phyloP scores from a whole-genome alignment of 64 coral and sea anemone genomes.

The Stichodactyla mertensii region DNA sequence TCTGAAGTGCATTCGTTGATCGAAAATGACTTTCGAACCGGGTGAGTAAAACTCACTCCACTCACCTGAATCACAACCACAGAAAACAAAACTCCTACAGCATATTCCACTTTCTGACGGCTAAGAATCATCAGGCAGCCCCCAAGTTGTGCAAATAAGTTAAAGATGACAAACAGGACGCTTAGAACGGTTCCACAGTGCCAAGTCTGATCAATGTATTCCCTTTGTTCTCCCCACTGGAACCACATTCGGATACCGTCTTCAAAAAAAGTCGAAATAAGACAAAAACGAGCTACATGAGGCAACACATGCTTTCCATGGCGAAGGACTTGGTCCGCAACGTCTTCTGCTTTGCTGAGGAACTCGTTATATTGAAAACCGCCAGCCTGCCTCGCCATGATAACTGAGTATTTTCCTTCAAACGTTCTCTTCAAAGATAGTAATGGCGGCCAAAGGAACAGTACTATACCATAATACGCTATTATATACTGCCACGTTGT shows the following conservation, averaged over 20 bases:
- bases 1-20: not conserved
- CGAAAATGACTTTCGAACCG: not conserved
- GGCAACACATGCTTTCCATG: constrained; percentile 90
- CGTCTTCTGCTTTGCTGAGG: constrained; percentile 90
- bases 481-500: constrained; percentile 80
- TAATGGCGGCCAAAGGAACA: constrained; percentile 57
- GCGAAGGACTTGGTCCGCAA: constrained; percentile 94
- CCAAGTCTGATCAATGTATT: constrained; percentile 99
- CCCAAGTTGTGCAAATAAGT: constrained; percentile 86
- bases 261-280: constrained; percentile 98
- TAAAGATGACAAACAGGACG: constrained; percentile 85
- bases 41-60: not conserved
- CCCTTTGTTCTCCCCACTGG: constrained; percentile 96
- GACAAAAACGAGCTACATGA: constrained; percentile 90
- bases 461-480: constrained; percentile 81
- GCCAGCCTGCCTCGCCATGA: constrained; percentile 40
- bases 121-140: constrained; percentile 92
- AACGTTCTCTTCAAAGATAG: not conserved
- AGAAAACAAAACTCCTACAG: constrained; percentile 75
- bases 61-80: constrained; percentile 91
- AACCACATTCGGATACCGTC: constrained; percentile 99
- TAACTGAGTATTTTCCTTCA: constrained; percentile 26
- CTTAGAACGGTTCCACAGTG: constrained; percentile 76
- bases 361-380: constrained; percentile 85
- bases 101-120: constrained; percentile 95